phyloP scores from a whole-genome alignment of 2,113 vertebrate genomes.

The Neogobius melanostomus region DNA sequence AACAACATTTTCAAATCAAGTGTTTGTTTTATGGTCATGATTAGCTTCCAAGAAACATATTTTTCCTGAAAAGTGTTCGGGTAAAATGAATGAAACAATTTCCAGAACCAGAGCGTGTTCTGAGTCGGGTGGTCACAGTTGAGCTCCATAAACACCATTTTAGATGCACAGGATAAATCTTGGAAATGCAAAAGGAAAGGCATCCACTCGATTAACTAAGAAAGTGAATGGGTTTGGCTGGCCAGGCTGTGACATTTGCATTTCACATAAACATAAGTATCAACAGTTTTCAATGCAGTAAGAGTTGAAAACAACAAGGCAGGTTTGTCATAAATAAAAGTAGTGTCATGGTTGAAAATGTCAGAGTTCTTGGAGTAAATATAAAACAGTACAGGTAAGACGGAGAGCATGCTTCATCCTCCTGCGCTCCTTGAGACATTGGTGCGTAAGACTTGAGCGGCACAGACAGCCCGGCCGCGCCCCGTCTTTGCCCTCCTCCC shows the following conservation, averaged over 20 bases:
- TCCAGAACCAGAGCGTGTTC: no score
- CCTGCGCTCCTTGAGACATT: slow-evolving; percentile 27
- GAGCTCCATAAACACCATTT: no score
- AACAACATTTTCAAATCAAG: no score
- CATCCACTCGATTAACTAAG: neutral
- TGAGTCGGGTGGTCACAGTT: no score
- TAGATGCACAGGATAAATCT: neutral
- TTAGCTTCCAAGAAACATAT: no score
- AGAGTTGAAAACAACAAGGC: slow-evolving; percentile 12
- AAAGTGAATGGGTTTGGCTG: neutral
- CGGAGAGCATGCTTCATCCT: slow-evolving; percentile 28
- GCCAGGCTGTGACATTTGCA: neutral
- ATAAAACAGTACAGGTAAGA: slow-evolving; percentile 43
- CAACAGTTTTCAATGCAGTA: slow-evolving; percentile 23
- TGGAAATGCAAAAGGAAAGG: neutral
- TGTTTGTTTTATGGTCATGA: no score
- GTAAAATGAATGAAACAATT: no score
- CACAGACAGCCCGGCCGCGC: slow-evolving; percentile 51
- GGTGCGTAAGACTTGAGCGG: slow-evolving; percentile 42
- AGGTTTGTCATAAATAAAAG: slow-evolving; percentile 28
- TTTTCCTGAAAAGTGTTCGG: no score
- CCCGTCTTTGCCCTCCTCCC: slow-evolving; percentile 27
- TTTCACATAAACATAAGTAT: slow-evolving; percentile 39
- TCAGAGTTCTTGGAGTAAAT: slow-evolving; percentile 49
- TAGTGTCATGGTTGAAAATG: slow-evolving; percentile 33